A percentile compares a stretch with the other conserved stretches of the same genome.
Evolutionary conservation across 2,113 vertebrate genomes (phyloP).

Genomic region (Camelus bactrianus): DNA sequence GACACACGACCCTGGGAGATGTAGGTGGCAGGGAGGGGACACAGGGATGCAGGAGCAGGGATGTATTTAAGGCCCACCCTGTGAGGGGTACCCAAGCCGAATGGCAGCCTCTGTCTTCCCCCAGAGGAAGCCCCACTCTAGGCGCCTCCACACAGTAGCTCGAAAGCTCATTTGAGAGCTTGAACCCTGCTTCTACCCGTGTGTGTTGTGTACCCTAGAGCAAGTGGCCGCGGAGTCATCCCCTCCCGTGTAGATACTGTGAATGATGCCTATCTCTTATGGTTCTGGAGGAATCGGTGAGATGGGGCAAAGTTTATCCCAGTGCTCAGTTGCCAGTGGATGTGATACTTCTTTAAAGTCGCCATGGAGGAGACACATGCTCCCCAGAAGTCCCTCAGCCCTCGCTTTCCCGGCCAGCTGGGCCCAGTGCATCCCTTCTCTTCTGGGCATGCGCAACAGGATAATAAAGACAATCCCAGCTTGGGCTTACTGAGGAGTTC

Average conservation of each 20-base stretch:
- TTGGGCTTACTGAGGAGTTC: neutral
- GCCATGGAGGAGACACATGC: fast-evolving
- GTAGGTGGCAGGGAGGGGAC: no score
- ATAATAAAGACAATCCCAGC: neutral
- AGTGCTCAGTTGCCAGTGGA: neutral
- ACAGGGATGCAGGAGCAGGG: neutral
- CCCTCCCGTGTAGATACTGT: neutral
- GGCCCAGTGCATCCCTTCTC: neutral
- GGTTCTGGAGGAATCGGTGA: neutral
- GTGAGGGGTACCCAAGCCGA: neutral
- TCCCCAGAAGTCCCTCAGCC: neutral
- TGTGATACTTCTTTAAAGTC: neutral
- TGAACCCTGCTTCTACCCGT: neutral
- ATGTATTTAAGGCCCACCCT: neutral
- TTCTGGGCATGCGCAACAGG: fast-evolving
- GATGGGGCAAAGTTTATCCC: neutral
- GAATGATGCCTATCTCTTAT: neutral
- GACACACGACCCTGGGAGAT: neutral
- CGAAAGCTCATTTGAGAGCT: neutral
- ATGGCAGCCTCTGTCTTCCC: neutral
- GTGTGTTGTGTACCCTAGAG: fast-evolving
- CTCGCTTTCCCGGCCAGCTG: fast-evolving
- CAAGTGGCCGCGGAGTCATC: fast-evolving
- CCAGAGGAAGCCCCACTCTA: neutral
- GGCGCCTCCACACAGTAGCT: neutral